phyloP scores from a whole-genome alignment of 2,888 invertebrate species.

The Resseliella maxima region DNA sequence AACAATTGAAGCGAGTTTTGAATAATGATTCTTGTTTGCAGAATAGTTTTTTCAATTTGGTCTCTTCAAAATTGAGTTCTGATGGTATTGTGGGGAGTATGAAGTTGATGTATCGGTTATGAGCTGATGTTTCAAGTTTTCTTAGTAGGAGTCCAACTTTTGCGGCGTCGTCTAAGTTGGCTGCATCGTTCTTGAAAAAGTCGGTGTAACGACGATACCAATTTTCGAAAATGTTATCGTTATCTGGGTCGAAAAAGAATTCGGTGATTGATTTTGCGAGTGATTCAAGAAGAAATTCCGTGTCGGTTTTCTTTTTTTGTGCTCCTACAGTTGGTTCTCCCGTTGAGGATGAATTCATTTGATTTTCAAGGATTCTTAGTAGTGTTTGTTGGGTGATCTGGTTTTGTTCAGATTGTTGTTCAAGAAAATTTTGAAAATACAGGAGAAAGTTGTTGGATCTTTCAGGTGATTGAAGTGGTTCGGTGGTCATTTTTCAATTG shows the following conservation, averaged over 20 bases:
- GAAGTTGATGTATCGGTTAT: constrained; percentile 58
- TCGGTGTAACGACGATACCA: constrained; percentile 59
- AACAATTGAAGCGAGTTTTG: constrained; percentile 58
- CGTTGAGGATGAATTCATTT: no score
- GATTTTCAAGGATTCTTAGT: no score
- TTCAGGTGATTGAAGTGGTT: no score
- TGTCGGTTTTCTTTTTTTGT: no score
- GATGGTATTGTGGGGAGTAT: constrained; percentile 59
- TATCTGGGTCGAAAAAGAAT: constrained; percentile 27
- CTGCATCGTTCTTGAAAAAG: constrained; percentile 58
- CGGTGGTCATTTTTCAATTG: no score
- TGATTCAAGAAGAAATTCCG: no score
- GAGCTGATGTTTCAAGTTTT: constrained; percentile 58
- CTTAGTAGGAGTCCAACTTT: constrained; percentile 59
- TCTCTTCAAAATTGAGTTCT: constrained; percentile 56
- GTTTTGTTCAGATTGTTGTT: no score
- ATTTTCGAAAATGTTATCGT: constrained; percentile 58
- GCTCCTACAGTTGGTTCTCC: no score
- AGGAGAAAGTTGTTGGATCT: no score
- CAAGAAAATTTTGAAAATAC: no score
- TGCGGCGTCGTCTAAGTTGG: constrained; percentile 58
- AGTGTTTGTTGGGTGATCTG: no score
- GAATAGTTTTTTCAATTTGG: constrained; percentile 58
- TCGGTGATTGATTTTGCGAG: neutral
- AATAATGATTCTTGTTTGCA: constrained; percentile 59